Conservation (phyloP, 1,140 invertebrate genomes). For the Drosophila nikananu region DNA sequence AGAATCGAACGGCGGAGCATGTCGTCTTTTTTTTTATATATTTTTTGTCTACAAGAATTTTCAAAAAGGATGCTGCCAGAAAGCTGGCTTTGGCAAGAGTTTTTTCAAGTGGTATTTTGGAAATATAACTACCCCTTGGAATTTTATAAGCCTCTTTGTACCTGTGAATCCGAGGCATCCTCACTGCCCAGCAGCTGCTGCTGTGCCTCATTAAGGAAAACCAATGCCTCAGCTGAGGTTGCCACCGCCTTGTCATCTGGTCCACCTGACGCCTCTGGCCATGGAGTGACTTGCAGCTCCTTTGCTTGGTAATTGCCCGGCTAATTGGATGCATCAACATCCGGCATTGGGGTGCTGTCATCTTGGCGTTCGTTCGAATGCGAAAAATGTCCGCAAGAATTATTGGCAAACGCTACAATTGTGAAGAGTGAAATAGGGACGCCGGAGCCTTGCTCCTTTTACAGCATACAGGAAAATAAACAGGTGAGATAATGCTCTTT, state of each 20-base stretch:
- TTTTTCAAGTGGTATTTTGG: neutral
- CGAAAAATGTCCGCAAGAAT: slow-evolving; percentile 32
- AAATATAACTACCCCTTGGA: too few species aligned
- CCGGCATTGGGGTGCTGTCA: slow-evolving; percentile 45
- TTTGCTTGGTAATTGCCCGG: slow-evolving; percentile 60
- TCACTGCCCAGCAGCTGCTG: too few species aligned
- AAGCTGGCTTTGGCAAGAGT: neutral
- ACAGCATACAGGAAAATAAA: too few species aligned
- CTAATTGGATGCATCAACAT: slow-evolving; percentile 76
- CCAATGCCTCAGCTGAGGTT: neutral
- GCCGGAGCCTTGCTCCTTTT: too few species aligned
- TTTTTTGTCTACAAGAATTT: neutral
- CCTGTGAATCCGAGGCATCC: too few species aligned
- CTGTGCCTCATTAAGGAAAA: neutral
- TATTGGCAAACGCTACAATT: slow-evolving; percentile 16
- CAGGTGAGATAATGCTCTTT: neutral
- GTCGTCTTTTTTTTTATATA: neutral
- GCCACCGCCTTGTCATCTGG: neutral
- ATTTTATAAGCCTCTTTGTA: too few species aligned
- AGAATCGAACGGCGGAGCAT: neutral
- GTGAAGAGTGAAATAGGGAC: neutral
- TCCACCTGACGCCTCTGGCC: slow-evolving; percentile 6
- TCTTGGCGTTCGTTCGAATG: slow-evolving; percentile 27
- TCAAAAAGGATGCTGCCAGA: too few species aligned
- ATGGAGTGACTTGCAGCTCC: slow-evolving; percentile 19